Percentiles rank a stretch among this genome's conserved stretches.
These are phyloP conservation scores for Euleptes europaea DNA, from an alignment of 2,113 vertebrate genomes.

Conservation along the genomic window DNA sequence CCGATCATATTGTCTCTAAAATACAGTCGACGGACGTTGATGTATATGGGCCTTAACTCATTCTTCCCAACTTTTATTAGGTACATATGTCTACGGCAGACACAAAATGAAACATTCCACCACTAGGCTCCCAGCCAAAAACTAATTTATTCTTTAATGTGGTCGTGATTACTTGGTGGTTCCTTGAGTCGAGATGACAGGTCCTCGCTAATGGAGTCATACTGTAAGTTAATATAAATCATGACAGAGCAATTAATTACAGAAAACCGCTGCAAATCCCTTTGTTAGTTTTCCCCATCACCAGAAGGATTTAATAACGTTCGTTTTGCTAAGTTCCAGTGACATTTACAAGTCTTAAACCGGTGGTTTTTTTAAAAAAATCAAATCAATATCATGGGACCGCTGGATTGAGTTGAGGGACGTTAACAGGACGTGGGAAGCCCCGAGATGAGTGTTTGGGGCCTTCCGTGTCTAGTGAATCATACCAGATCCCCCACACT, in stretches of 20 bases:
- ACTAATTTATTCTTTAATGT: slow-evolving; percentile 88
- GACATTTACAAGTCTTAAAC: slow-evolving; percentile 88
- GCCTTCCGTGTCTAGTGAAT: slow-evolving; percentile 75
- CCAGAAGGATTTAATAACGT: slow-evolving; percentile 86
- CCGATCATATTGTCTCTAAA: slow-evolving; percentile 69
- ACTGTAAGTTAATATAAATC: slow-evolving; percentile 89
- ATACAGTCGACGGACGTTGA: slow-evolving; percentile 68
- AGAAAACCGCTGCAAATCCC: slow-evolving; percentile 85
- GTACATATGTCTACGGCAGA: slow-evolving; percentile 83
- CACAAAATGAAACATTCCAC: slow-evolving; percentile 81
- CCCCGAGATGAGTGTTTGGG: slow-evolving; percentile 66
- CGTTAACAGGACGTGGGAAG: slow-evolving; percentile 72
- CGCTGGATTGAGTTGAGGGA: slow-evolving; percentile 80
- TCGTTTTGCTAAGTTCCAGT: slow-evolving; percentile 84
- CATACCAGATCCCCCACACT: slow-evolving; percentile 50
- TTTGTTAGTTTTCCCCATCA: slow-evolving; percentile 84
- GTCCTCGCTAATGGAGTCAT: slow-evolving; percentile 86
- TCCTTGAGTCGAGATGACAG: slow-evolving; percentile 85
- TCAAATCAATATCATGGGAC: slow-evolving; percentile 83
- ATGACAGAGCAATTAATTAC: slow-evolving; percentile 90
- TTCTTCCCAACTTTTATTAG: slow-evolving; percentile 82
- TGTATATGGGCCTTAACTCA: slow-evolving; percentile 77
- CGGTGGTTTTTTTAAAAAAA: slow-evolving; percentile 85
- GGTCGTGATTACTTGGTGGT: slow-evolving; percentile 85
- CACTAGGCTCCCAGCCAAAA: slow-evolving; percentile 82